Evolutionary conservation across 2,797 vertebrate genomes (phyloP).

Genomic region (Microhierax caerulescens): DNA sequence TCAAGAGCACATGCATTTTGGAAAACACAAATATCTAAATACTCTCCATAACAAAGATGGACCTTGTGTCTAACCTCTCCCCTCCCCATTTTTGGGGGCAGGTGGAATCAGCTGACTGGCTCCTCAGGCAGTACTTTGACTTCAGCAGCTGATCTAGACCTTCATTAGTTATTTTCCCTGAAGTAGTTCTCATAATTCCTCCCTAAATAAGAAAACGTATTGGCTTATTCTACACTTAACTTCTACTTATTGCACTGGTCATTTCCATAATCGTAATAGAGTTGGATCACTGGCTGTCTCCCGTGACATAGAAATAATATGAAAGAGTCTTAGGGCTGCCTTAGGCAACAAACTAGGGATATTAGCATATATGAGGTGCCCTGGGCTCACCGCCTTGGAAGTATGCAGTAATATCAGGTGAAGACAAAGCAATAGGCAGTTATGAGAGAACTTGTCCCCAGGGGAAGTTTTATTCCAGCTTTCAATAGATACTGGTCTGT

Average conservation of each 20-base stretch:
- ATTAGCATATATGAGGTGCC: conserved; percentile 3
- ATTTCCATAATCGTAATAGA: conserved; percentile 40
- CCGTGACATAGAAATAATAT: background rate
- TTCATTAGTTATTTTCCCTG: background rate
- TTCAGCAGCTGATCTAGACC: background rate
- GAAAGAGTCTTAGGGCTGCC: background rate
- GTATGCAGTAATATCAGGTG: background rate
- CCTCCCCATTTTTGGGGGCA: background rate
- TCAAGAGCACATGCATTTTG: accelerated
- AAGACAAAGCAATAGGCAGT: conserved; percentile 32
- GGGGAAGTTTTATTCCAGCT: conserved; percentile 6
- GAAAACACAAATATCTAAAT: background rate
- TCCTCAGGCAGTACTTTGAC: background rate
- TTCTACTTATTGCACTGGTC: background rate
- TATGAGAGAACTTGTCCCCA: conserved; percentile 21
- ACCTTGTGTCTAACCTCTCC: background rate
- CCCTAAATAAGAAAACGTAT: background rate
- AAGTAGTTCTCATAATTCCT: background rate
- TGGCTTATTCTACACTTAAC: background rate
- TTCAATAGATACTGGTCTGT: background rate
- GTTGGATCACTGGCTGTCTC: background rate
- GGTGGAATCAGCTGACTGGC: background rate
- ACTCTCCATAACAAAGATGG: background rate
- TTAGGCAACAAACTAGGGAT: background rate
- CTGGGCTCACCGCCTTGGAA: background rate